Base-by-base conservation (phyloP, 2,797 vertebrate species). In the Enteromius argenteus region DNA sequence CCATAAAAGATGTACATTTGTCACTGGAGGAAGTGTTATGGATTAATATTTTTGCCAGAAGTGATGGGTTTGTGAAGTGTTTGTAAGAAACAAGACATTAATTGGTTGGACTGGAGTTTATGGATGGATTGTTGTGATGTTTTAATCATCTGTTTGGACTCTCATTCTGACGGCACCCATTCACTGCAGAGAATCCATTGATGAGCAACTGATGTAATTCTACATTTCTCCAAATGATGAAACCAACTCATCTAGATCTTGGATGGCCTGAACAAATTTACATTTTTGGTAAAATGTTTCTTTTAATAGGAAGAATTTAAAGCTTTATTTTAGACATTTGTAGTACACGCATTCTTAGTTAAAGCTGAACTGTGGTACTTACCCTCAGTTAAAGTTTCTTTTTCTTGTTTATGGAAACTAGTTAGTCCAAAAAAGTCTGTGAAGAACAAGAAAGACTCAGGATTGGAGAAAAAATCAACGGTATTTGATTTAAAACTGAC, bases 391-490 rank as follows among this genome's bases (percentile, higher is more conserved):
- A 7, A 32, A 35, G 5, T 35, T 66, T 17, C 46, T n/a, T n/a
- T 27, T 27, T 27, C 27, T 27, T 27, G 27, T 27, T 27, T 14
- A 39, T 11, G 44, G 21, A 27, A 60, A 84, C 66, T 23, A 19
- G n/a, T 19, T 30, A 44, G 72, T 78, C 30, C 23, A 32, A 76
- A 83, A 46, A 58, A n/a, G 19, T 11, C 72, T 71, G 42, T 10
- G 2, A 17, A 21, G 21, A 7, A 10, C 42, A 79, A 4, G 9
- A 27, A 14, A 2, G 42, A 27, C 17, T 19, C 75, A 49, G 51
- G 17, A 53, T 81, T 30, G 17, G 73, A 60, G 15, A 53, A 73
- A 23, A 86, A 80, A 77, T 62, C 77, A 17, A 17, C n/a, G 83
- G 80, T 86, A 74, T 60, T 30, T 51, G 5, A n/a, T 15, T 11